Evolutionary conservation across 2,888 invertebrate species (phyloP).

Genomic region (Andrena dorsata): DNA sequence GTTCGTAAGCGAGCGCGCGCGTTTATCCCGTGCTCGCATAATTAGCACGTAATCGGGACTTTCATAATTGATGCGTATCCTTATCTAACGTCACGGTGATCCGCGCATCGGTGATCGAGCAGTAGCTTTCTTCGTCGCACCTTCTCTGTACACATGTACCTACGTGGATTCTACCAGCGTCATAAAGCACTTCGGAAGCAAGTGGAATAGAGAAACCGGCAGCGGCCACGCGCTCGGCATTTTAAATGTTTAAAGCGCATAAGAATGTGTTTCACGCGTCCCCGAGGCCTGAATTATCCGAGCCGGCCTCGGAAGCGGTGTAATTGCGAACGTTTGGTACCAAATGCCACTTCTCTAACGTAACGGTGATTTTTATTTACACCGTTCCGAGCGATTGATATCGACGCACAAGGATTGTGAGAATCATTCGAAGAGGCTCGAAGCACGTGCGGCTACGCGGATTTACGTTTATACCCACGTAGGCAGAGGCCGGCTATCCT

Average conservation of each 20-base stretch:
- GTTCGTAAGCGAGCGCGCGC: neutral
- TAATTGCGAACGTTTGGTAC: slow-evolving; percentile 26
- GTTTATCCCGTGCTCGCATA: neutral
- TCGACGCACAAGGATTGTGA: neutral
- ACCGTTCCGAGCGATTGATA: neutral
- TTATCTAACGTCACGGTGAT: slow-evolving; percentile 47
- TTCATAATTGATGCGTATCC: slow-evolving; percentile 43
- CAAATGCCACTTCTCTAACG: too few relatives aligned
- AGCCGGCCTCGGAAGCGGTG: slow-evolving; percentile 44
- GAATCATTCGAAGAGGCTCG: slow-evolving; percentile 9
- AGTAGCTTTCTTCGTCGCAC: slow-evolving; percentile 4
- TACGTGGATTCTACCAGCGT: neutral
- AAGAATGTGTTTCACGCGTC: slow-evolving; percentile 54
- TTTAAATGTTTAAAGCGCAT: slow-evolving; percentile 32
- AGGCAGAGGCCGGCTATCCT: slow-evolving; percentile 73
- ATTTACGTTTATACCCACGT: slow-evolving; percentile 64
- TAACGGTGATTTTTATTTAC: too few relatives aligned
- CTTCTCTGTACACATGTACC: neutral
- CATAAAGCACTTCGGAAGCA: neutral
- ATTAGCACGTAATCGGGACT: slow-evolving; percentile 41
- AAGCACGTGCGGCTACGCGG: slow-evolving; percentile 49
- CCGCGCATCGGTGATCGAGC: slow-evolving; percentile 27
- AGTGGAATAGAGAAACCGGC: slow-evolving; percentile 38
- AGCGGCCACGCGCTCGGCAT: slow-evolving; percentile 26
- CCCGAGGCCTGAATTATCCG: slow-evolving; percentile 23